phyloP scores from a whole-genome alignment of 1,140 invertebrate species.

The Vanessa tameamea region DNA sequence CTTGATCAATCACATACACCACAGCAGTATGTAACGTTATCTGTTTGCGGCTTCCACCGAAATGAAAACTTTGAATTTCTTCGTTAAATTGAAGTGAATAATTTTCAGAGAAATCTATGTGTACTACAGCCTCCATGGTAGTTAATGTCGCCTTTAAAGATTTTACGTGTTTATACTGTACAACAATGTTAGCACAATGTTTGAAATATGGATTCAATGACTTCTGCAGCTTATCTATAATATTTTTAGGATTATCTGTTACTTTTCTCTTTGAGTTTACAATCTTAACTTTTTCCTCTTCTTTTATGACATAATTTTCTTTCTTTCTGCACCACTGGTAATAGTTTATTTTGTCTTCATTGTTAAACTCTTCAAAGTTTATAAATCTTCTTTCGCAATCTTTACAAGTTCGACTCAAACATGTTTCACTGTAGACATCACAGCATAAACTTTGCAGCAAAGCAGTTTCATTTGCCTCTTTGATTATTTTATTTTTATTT shows the following conservation, averaged over 20 bases:
- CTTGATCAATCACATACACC: no score
- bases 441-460: not conserved
- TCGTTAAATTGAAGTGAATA: constrained; percentile 22
- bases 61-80: constrained; percentile 23
- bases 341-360: not conserved
- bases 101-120: constrained; percentile 28
- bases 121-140: not conserved
- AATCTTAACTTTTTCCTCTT: not conserved
- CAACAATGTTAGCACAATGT: not conserved
- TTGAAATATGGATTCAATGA: not conserved
- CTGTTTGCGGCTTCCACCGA: no score
- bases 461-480: not conserved
- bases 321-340: not conserved
- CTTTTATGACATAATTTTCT: not conserved
- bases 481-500: not conserved
- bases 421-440: not conserved
- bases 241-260: not conserved
- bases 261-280: not conserved
- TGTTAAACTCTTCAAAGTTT: not conserved
- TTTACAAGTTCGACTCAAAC: not conserved
- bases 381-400: not conserved
- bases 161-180: no score
- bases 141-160: no score
- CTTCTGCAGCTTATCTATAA: not conserved
- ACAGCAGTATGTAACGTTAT: no score